Evolutionary conservation across 2,888 invertebrate genomes (phyloP), one percentile per base, ranked within the genome.

Genomic region (Melanotus villosus): DNA sequence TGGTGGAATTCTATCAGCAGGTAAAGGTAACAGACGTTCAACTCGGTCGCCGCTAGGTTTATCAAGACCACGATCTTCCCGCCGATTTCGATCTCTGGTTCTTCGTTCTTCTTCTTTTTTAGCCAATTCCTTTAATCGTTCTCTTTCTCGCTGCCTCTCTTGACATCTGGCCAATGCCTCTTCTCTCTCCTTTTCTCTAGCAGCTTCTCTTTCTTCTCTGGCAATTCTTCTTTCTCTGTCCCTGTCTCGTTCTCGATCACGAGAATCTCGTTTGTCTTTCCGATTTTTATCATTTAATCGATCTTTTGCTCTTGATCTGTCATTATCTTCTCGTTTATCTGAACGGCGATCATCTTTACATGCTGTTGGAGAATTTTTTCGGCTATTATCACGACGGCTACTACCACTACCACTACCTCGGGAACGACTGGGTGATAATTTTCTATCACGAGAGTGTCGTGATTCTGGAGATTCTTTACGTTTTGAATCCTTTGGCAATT

Each of bases 151-250:
- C 88, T 87, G 87, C 6, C 88, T 82, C 70, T 88, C 87, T 63
- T 93, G 89, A 59, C 92, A 91, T 72, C 93, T 86, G 6, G 90
- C 91, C 62, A 89, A 81, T 0, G 89, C 88, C 73, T 93, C 93
- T 73, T 89, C 88, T 0, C 90, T 85, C 76, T 90, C 90, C 75
- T 89, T 90, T 72, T 90, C 89, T 1, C 90, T 81, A 0, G 88
- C 89, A 0, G 88, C 88, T 78, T 89, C 89, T 7, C 88, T 77
- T 71, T 88, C 88, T 74, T 89, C 88, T 10, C 88, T 78, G 19
- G 87, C 86, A 3, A 86, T 79, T 1, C 87, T 77, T 56, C 88
- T 75, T 75, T 85, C 84, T 50, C 84, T 84, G 59, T 88, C 88
- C 1, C 87, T 80, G 38, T 88, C 88, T 1, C 87, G 84, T 14